Conservation (phyloP, 2,113 vertebrate species). For the Albula glossodonta region DNA sequence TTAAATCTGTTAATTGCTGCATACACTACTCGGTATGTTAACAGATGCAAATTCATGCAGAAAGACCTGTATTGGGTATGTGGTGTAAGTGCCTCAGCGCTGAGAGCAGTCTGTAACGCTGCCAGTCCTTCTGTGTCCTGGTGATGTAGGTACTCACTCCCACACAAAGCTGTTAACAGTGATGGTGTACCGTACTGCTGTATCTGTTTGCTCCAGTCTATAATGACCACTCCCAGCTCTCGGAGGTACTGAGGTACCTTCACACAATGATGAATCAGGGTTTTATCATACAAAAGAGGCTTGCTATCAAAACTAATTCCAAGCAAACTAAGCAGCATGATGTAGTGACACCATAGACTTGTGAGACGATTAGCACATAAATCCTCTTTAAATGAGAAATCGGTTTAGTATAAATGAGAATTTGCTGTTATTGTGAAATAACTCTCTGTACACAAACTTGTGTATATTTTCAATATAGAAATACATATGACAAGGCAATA, state of each 20-base stretch:
- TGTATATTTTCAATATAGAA: no score
- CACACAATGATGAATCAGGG: not conserved
- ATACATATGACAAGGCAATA: no score
- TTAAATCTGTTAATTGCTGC: not conserved
- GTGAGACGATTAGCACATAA: no score
- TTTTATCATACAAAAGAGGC: not conserved
- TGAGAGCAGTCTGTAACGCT: slow-evolving; percentile 13
- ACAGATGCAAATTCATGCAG: not conserved
- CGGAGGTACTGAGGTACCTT: no score
- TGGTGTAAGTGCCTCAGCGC: not conserved
- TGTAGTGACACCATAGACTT: no score
- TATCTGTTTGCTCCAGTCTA: not conserved
- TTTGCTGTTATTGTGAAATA: no score
- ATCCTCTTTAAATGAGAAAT: no score
- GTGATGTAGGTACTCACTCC: slow-evolving; percentile 8
- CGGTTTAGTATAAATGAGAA: no score
- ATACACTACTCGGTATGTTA: not conserved
- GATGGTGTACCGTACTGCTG: not conserved
- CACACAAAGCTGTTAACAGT: not conserved
- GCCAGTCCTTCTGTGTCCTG: slow-evolving; percentile 7
- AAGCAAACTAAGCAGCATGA: no score
- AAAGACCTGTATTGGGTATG: not conserved
- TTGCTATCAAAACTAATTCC: not conserved
- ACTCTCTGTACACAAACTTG: no score
- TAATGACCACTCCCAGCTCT: not conserved